A percentile compares a stretch with the other conserved stretches of the same genome.
phyloP scores from a whole-genome alignment of 2,888 invertebrate species.

The Eupelmus urozonus region DNA sequence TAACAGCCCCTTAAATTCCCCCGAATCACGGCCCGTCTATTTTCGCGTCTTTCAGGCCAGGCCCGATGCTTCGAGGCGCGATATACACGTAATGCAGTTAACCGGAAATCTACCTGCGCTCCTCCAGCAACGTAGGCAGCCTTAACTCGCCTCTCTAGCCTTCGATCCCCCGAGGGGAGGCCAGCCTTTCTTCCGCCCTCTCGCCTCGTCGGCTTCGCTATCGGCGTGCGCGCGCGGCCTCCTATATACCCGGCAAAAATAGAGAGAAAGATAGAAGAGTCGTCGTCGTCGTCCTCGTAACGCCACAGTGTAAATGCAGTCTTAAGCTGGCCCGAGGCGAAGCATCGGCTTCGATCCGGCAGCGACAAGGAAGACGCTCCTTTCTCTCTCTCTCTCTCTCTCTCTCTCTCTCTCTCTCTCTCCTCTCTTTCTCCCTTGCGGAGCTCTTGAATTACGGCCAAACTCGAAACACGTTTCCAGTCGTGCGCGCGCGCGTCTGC shows the following conservation, averaged over 20 bases:
- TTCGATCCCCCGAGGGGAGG: constrained; percentile 7
- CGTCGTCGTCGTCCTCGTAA: constrained; percentile 1
- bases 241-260: no score
- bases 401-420: constrained; percentile 25
- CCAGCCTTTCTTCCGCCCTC: not conserved
- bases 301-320: constrained; percentile 51
- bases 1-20: no score
- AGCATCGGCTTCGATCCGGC: constrained; percentile 47
- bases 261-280: not conserved
- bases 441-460: constrained; percentile 56
- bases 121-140: no score
- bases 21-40: no score
- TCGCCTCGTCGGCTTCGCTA: no score
- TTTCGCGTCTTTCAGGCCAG: no score
- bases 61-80: no score
- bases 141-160: not conserved
- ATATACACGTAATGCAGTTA: no score
- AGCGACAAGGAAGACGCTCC: no score
- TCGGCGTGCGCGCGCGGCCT: no score
- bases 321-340: constrained; percentile 47
- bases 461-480: constrained; percentile 58
- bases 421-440: not conserved
- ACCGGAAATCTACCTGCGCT: no score
- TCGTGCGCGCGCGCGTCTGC: constrained; percentile 38
- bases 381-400: constrained; percentile 9